A percentile compares a stretch with the other conserved stretches of the same genome.
Evolutionary conservation across 2,113 vertebrate species (phyloP).

Genomic region (Fulica atra): DNA sequence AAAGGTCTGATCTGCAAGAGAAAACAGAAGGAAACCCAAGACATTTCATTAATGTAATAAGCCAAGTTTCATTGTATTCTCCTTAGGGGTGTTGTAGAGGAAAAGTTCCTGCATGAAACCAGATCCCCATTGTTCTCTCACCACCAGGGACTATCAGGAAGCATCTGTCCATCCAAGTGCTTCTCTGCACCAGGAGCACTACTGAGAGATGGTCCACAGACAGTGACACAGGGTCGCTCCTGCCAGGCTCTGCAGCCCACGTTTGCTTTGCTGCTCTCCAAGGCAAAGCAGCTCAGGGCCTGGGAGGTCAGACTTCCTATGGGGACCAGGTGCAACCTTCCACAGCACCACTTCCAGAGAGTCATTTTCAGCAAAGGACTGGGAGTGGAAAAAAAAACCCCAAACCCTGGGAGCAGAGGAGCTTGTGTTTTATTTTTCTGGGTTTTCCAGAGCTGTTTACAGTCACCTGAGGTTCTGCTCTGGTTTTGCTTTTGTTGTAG

Average conservation of each 20-base stretch:
- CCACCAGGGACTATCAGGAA: background rate
- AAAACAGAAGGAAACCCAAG: background rate
- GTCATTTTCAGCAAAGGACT: accelerated
- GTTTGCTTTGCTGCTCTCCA: background rate
- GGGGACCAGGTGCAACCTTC: background rate
- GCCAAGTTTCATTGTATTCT: background rate
- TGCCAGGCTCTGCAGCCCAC: background rate
- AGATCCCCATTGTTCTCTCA: accelerated
- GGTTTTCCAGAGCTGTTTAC: background rate
- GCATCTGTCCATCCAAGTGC: background rate
- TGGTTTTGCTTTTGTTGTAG: background rate
- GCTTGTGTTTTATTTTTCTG: background rate
- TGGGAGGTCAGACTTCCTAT: background rate
- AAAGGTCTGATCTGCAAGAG: background rate
- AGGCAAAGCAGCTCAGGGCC: background rate
- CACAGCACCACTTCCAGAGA: background rate
- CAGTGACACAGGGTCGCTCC: accelerated
- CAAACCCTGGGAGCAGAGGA: background rate
- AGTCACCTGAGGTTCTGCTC: background rate
- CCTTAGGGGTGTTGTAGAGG: background rate
- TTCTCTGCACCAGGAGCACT: background rate
- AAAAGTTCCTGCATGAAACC: background rate
- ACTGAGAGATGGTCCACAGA: background rate
- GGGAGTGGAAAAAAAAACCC: background rate
- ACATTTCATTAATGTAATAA: background rate